Base-by-base conservation (phyloP, 2,888 invertebrate genomes). In the Harpalus rubripes region DNA sequence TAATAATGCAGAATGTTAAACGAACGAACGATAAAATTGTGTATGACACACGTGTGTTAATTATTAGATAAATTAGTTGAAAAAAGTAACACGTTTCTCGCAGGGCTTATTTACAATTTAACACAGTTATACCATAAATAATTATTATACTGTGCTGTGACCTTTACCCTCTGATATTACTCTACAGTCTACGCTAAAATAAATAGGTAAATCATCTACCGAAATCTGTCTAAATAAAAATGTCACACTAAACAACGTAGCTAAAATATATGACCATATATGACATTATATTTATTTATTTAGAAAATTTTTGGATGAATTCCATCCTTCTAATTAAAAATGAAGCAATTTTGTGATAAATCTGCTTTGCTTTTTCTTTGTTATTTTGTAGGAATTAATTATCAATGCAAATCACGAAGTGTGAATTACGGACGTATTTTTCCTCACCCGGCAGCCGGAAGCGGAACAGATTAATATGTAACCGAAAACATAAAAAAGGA, bases 401-500 rank as follows among this genome's bases (percentile, higher is more conserved):
- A 63, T 63, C 63, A 63, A 63, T 63, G 18, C 63, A 63, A 63
- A 63, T 63, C 63, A 63, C 63, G 63, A 26, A 63, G 63, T 63
- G 63, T 63, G 63, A 63, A 63, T 63, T 63, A 63, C 63, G 22
- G 26, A 52, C 10, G 44, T 52, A 52, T 52, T 63, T 63, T 63
- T 63, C 26, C 22, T 32, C 12, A 18, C 63, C 26, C 7, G 22
- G 22, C 63, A 22, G 7, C 63, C 12, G 63, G n/a, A n/a, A n/a
- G n/a, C n/a, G n/a, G 63, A 63, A 63, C 22, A 63, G 63, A 63
- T 63, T 63, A 63, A 26, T 63, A 63, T 63, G 63, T 63, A 22
- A 63, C 22, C 63, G 3, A 63, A 63, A 63, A 63, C 12, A 12
- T 18, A 7, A 63, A 63, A n/a, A 63, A 18, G 63, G 63, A 63